Evolutionary conservation across 2,888 invertebrate species (phyloP).

Genomic region (Chrysotoxum bicinctum): DNA sequence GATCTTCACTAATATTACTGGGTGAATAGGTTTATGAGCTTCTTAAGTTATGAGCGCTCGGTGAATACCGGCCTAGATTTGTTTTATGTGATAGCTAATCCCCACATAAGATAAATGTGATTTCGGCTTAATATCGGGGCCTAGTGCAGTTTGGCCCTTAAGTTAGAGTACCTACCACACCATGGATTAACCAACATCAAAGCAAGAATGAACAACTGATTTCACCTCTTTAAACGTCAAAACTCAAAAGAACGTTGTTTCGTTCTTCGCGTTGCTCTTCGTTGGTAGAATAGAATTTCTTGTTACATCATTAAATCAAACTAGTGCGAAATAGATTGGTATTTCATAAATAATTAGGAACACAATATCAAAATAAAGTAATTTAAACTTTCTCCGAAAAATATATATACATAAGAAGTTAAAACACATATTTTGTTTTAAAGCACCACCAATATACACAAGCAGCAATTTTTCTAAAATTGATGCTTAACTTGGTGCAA

Average conservation of each 20-base stretch:
- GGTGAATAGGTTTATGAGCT: too few relatives aligned
- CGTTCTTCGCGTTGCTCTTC: neutral
- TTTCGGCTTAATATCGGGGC: too few relatives aligned
- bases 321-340: constrained; percentile 68
- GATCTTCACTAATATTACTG: too few relatives aligned
- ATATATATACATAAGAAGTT: constrained; percentile 24
- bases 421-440: neutral
- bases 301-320: constrained; percentile 75
- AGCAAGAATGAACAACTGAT: too few relatives aligned
- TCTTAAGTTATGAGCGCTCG: too few relatives aligned
- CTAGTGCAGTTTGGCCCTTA: too few relatives aligned
- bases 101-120: too few relatives aligned
- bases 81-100: too few relatives aligned
- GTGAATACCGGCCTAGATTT: too few relatives aligned
- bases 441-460: neutral
- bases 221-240: too few relatives aligned
- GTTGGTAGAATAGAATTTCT: constrained; percentile 71
- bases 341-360: constrained; percentile 2
- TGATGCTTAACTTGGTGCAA: constrained; percentile 30
- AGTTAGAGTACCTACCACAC: too few relatives aligned
- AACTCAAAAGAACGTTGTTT: neutral
- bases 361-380: constrained; percentile 42
- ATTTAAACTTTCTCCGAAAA: constrained; percentile 18
- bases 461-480: constrained; percentile 61
- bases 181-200: too few relatives aligned